Evolutionary conservation across 2,797 vertebrate species (phyloP).

Genomic region (Phrynocephalus vlangalii): DNA sequence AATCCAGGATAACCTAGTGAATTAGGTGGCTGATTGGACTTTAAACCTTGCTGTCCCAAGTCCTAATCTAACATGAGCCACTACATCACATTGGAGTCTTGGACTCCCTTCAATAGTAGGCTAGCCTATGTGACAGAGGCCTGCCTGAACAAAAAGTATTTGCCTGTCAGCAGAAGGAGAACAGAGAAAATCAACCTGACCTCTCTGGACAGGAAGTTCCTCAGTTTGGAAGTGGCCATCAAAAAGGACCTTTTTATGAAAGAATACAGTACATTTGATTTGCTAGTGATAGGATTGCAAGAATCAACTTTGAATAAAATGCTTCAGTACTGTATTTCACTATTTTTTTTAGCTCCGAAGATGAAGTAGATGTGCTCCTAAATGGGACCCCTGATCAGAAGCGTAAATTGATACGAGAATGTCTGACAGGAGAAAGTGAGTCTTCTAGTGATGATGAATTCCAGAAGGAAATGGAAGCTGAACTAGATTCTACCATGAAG

Average conservation of each 20-base stretch:
- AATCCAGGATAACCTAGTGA: no score
- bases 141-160: background rate
- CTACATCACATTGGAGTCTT: no score
- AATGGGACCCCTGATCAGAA: conserved; percentile 94
- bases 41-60: no score
- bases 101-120: background rate
- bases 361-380: conserved; percentile 93
- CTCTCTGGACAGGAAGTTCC: background rate
- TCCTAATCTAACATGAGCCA: no score
- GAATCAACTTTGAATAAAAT: background rate
- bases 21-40: no score
- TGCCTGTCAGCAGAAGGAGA: background rate
- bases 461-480: conserved; percentile 97
- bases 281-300: background rate
- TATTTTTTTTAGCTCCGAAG: conserved; percentile 86
- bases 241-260: background rate
- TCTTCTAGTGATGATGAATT: conserved; percentile 96
- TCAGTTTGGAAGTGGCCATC: background rate
- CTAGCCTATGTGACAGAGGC: no score
- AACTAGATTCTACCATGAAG: conserved; percentile 90
- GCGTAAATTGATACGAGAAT: conserved; percentile 93
- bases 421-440: conserved; percentile 97
- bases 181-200: background rate
- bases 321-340: background rate
- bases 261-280: background rate